Conservation (phyloP, 2,888 invertebrate species). For the Sceliomorpha sp. region DNA sequence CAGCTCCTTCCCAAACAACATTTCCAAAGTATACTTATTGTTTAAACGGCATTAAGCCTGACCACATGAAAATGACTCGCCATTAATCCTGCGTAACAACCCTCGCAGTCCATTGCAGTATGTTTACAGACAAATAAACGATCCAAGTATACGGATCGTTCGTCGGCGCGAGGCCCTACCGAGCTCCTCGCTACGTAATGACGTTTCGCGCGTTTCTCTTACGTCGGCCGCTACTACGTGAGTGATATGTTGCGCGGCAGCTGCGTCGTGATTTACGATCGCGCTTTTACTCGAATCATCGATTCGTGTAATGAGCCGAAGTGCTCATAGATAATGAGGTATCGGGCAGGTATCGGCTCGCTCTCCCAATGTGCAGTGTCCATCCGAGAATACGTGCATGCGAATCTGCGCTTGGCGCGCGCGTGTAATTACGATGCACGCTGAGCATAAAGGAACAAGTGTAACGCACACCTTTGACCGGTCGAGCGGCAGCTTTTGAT, state of each 20-base stretch:
- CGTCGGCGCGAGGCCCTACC: no score
- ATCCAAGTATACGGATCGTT: no score
- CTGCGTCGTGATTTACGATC: constrained; percentile 61
- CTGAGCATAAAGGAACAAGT: constrained; percentile 52
- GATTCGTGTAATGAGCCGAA: constrained; percentile 67
- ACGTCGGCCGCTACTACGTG: constrained; percentile 39
- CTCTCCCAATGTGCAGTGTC: constrained; percentile 44
- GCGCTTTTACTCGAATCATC: constrained; percentile 64
- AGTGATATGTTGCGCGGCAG: constrained; percentile 51
- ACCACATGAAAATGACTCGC: no score
- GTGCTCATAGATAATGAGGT: constrained; percentile 58
- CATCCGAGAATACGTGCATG: constrained; percentile 45
- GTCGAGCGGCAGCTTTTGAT: constrained; percentile 50
- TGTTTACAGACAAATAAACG: no score
- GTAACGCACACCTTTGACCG: constrained; percentile 56
- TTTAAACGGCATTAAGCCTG: no score
- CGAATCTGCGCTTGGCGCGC: constrained; percentile 38
- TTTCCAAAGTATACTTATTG: no score
- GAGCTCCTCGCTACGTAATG: constrained; percentile 16
- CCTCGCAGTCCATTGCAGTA: no score
- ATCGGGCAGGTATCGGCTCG: constrained; percentile 45
- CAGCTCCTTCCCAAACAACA: no score
- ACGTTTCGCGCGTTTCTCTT: constrained; percentile 13
- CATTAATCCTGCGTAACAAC: no score
- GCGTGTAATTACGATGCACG: constrained; percentile 42